Percentiles rank a stretch among this genome's conserved stretches.
phyloP scores from a whole-genome alignment of 2,113 vertebrate genomes.

The Scomber japonicus region DNA sequence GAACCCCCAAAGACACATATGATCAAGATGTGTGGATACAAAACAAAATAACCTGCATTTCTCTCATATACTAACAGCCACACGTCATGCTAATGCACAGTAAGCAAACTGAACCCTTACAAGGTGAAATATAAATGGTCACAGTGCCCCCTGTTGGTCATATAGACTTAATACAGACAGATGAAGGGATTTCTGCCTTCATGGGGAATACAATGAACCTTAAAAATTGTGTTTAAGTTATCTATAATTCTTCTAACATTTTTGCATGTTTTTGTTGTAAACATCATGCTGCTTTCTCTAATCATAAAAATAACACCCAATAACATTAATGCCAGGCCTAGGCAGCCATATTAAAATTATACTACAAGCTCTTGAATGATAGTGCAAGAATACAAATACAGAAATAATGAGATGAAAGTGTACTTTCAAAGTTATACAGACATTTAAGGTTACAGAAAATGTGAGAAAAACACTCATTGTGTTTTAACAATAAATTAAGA shows the following conservation, averaged over 20 bases:
- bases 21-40: conserved; percentile 8
- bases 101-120: background rate
- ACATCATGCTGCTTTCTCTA: background rate
- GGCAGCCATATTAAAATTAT: background rate
- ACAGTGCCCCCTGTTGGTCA: conserved; percentile 75
- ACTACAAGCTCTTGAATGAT: background rate
- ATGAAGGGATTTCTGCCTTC: background rate
- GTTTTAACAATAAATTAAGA: too few species aligned
- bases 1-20: background rate
- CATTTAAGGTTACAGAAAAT: too few species aligned
- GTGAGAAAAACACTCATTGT: too few species aligned
- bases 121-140: conserved; percentile 17
- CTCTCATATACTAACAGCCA: conserved; percentile 23
- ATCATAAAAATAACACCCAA: background rate
- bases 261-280: too few species aligned
- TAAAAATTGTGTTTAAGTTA: background rate
- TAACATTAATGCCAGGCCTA: background rate
- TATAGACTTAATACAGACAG: background rate
- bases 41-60: conserved; percentile 16
- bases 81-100: conserved; percentile 1
- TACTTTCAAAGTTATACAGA: too few species aligned
- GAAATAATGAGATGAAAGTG: too few species aligned
- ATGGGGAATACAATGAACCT: background rate
- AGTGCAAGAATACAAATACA: background rate
- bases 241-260: too few species aligned